Evolutionary conservation across 1,140 invertebrate genomes (phyloP).

Genomic region (Diabrotica undecimpunctata): DNA sequence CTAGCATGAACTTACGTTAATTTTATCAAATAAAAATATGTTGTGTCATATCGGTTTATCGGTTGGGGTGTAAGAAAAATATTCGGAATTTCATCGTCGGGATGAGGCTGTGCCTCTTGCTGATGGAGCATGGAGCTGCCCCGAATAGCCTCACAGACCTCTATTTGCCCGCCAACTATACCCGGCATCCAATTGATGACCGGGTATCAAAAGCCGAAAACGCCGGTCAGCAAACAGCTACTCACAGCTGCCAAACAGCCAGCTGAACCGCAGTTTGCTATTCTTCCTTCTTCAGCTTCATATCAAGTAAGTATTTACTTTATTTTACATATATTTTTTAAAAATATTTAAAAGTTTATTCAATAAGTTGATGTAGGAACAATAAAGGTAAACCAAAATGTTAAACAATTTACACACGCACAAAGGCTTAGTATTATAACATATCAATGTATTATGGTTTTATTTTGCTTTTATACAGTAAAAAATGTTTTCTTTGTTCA

Average conservation of each 20-base stretch:
- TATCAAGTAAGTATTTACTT: constrained; percentile 23
- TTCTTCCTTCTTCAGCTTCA: constrained; percentile 36
- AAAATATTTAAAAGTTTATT: too few species aligned
- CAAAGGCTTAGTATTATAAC: too few species aligned
- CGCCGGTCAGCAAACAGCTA: constrained; percentile 39
- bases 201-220: constrained; percentile 32
- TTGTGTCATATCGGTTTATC: neutral
- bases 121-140: constrained; percentile 41
- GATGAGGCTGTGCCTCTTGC: constrained; percentile 33
- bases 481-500: too few species aligned
- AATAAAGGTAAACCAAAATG: too few species aligned
- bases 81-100: constrained; percentile 20
- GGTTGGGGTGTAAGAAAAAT: neutral
- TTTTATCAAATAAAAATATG: neutral
- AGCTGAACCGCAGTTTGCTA: constrained; percentile 41
- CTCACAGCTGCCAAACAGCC: constrained; percentile 30
- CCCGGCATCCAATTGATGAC: constrained; percentile 36
- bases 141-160: constrained; percentile 43
- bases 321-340: neutral
- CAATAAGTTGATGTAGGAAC: too few species aligned
- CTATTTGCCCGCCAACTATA: constrained; percentile 38
- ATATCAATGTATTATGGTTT: too few species aligned
- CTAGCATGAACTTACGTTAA: neutral
- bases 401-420: too few species aligned
- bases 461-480: too few species aligned